Percentiles rank a stretch among this genome's conserved stretches.
Evolutionary conservation across 2,797 vertebrate species (phyloP).

Genomic region (Spatula clypeata): DNA sequence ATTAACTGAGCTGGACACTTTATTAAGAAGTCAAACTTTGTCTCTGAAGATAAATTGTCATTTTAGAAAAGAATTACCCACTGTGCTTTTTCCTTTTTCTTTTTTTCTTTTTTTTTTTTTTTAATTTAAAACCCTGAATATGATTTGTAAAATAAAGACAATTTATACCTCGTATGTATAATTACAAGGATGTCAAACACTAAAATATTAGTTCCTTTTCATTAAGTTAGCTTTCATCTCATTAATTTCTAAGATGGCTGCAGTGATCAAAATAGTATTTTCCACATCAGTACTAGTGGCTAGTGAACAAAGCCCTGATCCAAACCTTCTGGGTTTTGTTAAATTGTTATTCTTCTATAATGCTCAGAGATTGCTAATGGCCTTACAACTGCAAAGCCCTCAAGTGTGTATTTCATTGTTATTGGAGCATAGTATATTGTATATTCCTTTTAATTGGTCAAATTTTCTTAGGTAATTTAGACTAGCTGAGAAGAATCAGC

Average conservation of each 20-base stretch:
- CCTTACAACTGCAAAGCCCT: background rate
- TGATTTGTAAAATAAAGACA: background rate
- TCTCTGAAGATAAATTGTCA: background rate
- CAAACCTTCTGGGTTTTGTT: conserved; percentile 22
- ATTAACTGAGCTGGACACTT: background rate
- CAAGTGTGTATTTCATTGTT: conserved; percentile 5
- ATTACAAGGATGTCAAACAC: background rate
- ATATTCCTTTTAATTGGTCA: conserved; percentile 40
- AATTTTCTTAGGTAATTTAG: background rate
- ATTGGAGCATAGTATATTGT: background rate
- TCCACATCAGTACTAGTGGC: background rate
- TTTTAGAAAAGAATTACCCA: background rate
- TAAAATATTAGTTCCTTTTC: background rate
- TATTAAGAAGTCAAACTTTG: background rate
- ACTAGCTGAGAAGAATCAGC: conserved; percentile 47
- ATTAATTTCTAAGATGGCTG: background rate
- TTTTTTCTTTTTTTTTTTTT: background rate
- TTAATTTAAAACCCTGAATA: background rate
- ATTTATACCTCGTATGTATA: background rate
- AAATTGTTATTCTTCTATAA: conserved; percentile 1
- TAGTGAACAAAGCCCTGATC: background rate
- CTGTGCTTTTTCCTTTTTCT: background rate
- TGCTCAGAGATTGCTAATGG: conserved; percentile 31
- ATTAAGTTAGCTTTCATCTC: background rate
- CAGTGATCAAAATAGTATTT: conserved; percentile 24